Evolutionary conservation across 2,797 vertebrate species (phyloP).

Genomic region (Scarus forsteni): DNA sequence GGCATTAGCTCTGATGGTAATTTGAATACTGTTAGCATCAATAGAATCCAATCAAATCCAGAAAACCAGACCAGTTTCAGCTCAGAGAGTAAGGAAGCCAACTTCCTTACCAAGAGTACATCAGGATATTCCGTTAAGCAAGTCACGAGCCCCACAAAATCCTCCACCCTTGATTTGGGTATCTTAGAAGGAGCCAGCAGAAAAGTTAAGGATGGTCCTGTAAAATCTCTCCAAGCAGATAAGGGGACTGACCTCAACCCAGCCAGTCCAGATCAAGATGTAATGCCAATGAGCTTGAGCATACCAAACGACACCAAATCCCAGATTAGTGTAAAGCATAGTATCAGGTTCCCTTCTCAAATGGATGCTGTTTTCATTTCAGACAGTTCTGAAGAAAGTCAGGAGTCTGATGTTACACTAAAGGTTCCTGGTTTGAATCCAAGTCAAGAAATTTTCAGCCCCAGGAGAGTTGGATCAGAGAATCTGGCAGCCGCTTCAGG

Average conservation of each 20-base stretch:
- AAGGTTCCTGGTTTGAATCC: no score
- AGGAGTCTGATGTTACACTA: neutral
- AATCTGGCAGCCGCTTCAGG: no score
- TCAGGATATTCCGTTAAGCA: neutral
- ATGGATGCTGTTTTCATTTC: neutral
- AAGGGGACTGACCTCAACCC: no score
- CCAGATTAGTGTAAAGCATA: neutral
- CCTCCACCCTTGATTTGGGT: no score
- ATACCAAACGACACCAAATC: neutral
- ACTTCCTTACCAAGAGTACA: neutral
- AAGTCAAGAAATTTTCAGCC: no score
- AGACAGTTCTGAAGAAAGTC: conserved; percentile 9
- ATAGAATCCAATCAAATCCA: neutral
- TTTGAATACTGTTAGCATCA: neutral
- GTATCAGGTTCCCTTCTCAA: neutral
- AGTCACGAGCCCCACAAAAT: neutral
- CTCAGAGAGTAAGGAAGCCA: neutral
- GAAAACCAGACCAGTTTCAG: neutral
- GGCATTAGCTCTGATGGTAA: neutral
- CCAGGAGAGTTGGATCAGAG: no score
- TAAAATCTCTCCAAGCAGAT: neutral
- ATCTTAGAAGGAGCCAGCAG: neutral
- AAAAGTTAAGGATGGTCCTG: neutral
- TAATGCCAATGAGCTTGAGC: neutral
- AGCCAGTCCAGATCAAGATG: neutral